Evolutionary conservation across 2,888 invertebrate genomes (phyloP), one percentile per base, ranked within the genome.

Genomic region (Drosophila borealis): DNA sequence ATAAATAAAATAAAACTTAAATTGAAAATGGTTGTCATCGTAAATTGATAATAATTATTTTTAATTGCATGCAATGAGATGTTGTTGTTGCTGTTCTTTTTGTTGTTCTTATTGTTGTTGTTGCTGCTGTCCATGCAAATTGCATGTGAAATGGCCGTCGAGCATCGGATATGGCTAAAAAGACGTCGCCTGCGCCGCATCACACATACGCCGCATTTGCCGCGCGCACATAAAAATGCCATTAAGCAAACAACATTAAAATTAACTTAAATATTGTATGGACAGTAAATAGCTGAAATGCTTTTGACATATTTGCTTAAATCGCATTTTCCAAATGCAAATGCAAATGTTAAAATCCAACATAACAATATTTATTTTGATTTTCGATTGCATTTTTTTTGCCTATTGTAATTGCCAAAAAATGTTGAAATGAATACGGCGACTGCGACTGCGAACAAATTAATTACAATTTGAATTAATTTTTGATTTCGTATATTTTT

Each of bases 11-110:
- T 74, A 79, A 73, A 77, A 71, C 88, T 79, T 74, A 78, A 85
- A 85, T 86, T 85, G 85, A 86, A 88, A 85, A 80, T 85, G 80
- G 86, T 85, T 85, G 85, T 85, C 79, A 73, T 65, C 86, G 86
- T 71, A 81, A 85, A 85, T 85, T 85, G 86, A 80, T 71, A 88
- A 86, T 88, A 85, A 85, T 85, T 85, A 88, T 83, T 74, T 81
- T 88, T 85, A 88, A 85, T 85, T 85, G 79, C 80, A 76, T 78
- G 87, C 80, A 67, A 66, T 75, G 70, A 48, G 51, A 33, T 56
- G 55, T 48, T 50, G 46, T 25, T 51, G 41, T 45, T 36, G 36
- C 36, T 55, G 53, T 41, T 56, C 39, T 25, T 42, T 45, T n/a
- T 36, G 36, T 39, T 55, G 53, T 41, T 56, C 39, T 25, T 42